Conservation (phyloP, 2,888 invertebrate genomes). For the Myopa testacea region DNA sequence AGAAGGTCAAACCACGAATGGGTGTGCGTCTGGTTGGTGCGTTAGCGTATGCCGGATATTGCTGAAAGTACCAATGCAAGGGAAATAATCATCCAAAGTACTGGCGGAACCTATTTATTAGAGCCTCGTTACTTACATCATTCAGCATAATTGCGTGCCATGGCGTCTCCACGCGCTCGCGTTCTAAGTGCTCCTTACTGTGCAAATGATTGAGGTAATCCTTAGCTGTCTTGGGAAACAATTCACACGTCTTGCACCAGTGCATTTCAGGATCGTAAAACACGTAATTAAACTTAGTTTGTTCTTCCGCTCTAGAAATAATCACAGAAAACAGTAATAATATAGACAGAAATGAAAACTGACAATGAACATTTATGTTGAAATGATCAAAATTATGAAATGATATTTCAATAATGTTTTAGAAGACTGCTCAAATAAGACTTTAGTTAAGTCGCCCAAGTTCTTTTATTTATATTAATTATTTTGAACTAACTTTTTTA, state of each 20-base stretch:
- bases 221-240: conserved; percentile 88
- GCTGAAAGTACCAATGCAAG: conserved; percentile 58
- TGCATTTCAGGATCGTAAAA: conserved; percentile 92
- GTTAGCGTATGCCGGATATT: conserved; percentile 77
- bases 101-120: too few relatives aligned
- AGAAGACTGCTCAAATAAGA: too few relatives aligned
- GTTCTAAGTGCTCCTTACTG: conserved; percentile 77
- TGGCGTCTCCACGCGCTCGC: conserved; percentile 63
- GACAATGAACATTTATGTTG: too few relatives aligned
- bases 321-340: conserved; percentile 2
- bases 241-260: conserved; percentile 89
- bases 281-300: conserved; percentile 76
- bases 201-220: conserved; percentile 88
- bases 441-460: too few relatives aligned
- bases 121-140: conserved; percentile 55
- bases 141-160: conserved; percentile 64
- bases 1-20: conserved; percentile 88
- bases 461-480: background rate
- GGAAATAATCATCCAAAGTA: background rate
- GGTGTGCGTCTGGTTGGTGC: conserved; percentile 83
- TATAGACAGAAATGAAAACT: background rate
- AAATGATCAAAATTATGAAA: too few relatives aligned
- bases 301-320: conserved; percentile 47
- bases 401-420: too few relatives aligned
- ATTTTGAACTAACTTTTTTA: conserved; percentile 20